These are phyloP conservation scores for Pachypsylla venusta DNA, from an alignment of 1,140 invertebrate species.

Conservation along the genomic window DNA sequence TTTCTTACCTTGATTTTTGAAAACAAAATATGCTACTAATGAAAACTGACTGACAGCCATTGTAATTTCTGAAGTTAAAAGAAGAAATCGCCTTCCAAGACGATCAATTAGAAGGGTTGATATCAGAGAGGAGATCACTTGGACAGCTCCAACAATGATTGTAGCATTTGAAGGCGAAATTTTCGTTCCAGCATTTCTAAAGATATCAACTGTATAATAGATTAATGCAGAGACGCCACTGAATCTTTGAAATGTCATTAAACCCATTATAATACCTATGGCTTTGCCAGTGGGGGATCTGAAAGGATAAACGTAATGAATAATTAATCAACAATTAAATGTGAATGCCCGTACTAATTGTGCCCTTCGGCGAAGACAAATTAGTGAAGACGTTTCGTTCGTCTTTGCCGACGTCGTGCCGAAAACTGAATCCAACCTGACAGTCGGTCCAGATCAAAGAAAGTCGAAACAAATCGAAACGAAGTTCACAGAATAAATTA, in stretches of 20 bases:
- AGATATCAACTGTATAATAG: constrained; percentile 39
- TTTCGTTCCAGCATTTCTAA: constrained; percentile 27
- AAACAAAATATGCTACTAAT: constrained; percentile 26
- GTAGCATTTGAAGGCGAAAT: constrained; percentile 26
- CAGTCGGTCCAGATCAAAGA: too few species aligned
- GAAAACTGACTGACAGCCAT: constrained; percentile 18
- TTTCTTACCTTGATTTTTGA: constrained; percentile 25
- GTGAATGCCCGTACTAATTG: too few species aligned
- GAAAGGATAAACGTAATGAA: not conserved
- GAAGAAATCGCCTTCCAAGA: constrained; percentile 17
- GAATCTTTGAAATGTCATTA: constrained; percentile 36
- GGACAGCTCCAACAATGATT: constrained; percentile 29
- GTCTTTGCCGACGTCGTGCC: too few species aligned
- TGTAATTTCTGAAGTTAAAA: constrained; percentile 21
- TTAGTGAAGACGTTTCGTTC: too few species aligned
- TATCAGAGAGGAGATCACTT: not conserved
- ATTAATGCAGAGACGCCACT: constrained; percentile 41
- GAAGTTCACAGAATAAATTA: too few species aligned
- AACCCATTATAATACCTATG: constrained; percentile 28
- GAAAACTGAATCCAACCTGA: too few species aligned
- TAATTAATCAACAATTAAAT: too few species aligned
- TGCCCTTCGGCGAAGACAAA: too few species aligned
- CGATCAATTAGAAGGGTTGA: too few species aligned
- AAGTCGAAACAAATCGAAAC: too few species aligned
- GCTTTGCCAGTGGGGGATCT: constrained; percentile 27